Evolutionary conservation across 2,888 invertebrate species (phyloP), one percentile per base, ranked within the genome.

Genomic region (Amorpha juglandis): DNA sequence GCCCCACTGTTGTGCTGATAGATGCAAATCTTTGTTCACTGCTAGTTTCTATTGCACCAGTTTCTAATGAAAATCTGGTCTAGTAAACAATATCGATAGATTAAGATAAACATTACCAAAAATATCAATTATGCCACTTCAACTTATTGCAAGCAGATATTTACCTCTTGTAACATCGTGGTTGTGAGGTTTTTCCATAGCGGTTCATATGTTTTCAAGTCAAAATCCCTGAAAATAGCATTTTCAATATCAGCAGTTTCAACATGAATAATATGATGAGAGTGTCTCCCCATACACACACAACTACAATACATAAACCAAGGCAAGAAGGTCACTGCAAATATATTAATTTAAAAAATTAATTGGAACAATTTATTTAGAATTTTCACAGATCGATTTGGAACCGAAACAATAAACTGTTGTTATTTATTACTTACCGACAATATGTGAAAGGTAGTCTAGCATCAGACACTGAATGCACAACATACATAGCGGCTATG

Each of bases 401-500:
- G 14, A 45, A 45, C 14, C 14, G 3, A 45, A 45, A 45, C 6
- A 38, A 7, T 9, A 58, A 47, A 38, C 38, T 45, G 27, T 16
- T 42, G 7, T 6, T 42, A 42, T n/a, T 11, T 45, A 14, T n/a
- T 16, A n/a, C 33, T 65, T 48, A 90, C 92, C 92, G 86, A 81
- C 92, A 92, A 74, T 89, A 87, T 3, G 87, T 89, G 70, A 82
- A 91, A 0, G 93, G 93, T 51, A 92, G 72, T 67, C 76, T 74
- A 1, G 76, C 76, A 70, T 92, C 91, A 0, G 82, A 76, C 16
- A 87, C 75, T 0, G 91, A 82, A 64, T 86, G 81, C 27, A 78
- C 16, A 12, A 92, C 82, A 66, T 92, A 92, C 9, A 85, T 67
- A 11, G 81, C 79, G 6, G 89, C 74, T 53, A 92, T 83, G 11